Base-by-base conservation (phyloP, 2,113 vertebrate genomes). In the Ailuropoda melanoleuca region DNA sequence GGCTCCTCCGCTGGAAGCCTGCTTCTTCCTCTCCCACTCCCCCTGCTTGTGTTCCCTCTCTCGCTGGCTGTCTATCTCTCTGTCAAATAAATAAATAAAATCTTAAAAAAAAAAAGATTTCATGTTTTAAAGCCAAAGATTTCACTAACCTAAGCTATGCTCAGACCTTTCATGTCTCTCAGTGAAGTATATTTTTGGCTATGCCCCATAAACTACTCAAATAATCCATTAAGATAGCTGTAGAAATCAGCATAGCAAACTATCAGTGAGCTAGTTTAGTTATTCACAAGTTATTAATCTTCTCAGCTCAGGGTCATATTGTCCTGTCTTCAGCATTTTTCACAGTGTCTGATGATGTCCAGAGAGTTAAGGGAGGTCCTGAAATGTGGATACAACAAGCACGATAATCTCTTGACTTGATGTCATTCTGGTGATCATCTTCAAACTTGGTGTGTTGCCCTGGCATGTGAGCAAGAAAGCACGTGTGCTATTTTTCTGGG, bases 191-290 rank as follows among this genome's bases (percentile, higher is more conserved):
- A 11, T 97, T 81, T 98, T 93, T 95, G 72, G 56, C 95, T 88
- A 31, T 93, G 96, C 87, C 92, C 83, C 97, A 95, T 96, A 50
- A 98, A 92, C 95, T 91, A 1, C 72, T 98, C 95, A 66, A 91
- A 62, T 92, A 94, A 15, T 91, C 97, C 97, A 14, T 97, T 97
- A 96, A 72, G 95, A 70, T 7, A 88, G 74, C 94, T 97, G 90
- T 48, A 95, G 95, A 97, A 98, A 97, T 98, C 97, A 95, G 97
- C 97, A 26, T 96, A 94, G 95, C 98, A 91, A 94, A 97, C 88
- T 90, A 31, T 86, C 39, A 0, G 64, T 8, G 68, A 80, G 91
- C 97, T 81, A 34, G 77, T 86, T 93, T 86, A 89, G 89, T 55
- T 97, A 64, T 90, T 97, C 97, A 58, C 58, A 0, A 4, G 75